These are phyloP conservation scores for Melitaea cinxia DNA, from an alignment of 1,140 invertebrate genomes.

Conservation along the genomic window DNA sequence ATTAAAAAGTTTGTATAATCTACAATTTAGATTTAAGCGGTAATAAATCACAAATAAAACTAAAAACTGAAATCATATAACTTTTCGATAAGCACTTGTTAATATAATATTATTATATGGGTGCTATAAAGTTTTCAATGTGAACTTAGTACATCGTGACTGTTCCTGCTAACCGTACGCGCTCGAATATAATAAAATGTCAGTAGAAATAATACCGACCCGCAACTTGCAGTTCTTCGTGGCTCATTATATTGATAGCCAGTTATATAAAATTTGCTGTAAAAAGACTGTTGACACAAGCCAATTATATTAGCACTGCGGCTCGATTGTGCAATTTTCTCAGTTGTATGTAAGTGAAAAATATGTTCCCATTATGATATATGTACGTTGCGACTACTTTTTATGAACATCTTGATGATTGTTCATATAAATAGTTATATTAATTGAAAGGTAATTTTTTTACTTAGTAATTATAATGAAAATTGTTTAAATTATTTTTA, in stretches of 20 bases:
- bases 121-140: slow-evolving; percentile 29
- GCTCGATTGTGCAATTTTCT: slow-evolving; percentile 11
- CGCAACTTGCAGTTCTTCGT: slow-evolving; percentile 46
- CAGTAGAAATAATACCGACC: slow-evolving; percentile 67
- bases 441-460: too few relatives aligned
- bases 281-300: slow-evolving; percentile 62
- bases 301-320: slow-evolving; percentile 37
- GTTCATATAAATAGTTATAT: too few relatives aligned
- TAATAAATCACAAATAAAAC: too few relatives aligned
- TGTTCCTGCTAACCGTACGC: slow-evolving; percentile 51
- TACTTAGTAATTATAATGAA: too few relatives aligned
- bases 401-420: too few relatives aligned
- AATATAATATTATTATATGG: slow-evolving; percentile 12
- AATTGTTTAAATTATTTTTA: too few relatives aligned
- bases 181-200: slow-evolving; percentile 63
- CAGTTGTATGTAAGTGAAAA: slow-evolving; percentile 12
- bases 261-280: slow-evolving; percentile 55
- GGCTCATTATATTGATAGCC: slow-evolving; percentile 71
- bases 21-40: too few relatives aligned
- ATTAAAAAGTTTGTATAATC: too few relatives aligned
- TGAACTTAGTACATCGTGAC: slow-evolving; percentile 42
- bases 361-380: slow-evolving; percentile 3
- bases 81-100: not conserved
- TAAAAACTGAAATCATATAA: too few relatives aligned
- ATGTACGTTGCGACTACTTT: not conserved